Percentiles rank a stretch among this genome's conserved stretches.
Conservation (phyloP, 2,888 invertebrate genomes). For the Pandemis corylana region DNA sequence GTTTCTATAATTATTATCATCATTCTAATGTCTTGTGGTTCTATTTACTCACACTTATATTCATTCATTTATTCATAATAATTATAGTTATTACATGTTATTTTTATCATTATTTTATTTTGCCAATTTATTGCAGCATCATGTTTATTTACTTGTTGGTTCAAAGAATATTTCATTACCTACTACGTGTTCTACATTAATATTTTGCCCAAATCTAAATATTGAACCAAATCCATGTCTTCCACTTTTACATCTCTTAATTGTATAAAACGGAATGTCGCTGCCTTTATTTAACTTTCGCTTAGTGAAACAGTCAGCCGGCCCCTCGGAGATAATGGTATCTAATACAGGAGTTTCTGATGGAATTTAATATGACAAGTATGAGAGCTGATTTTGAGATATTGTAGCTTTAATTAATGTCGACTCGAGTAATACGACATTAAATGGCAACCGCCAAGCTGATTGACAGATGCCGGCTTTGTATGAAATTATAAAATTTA, state of each 20-base stretch:
- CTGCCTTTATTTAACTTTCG: not conserved
- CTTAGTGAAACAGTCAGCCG: not conserved
- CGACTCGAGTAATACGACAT: conserved; percentile 2
- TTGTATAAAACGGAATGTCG: not conserved
- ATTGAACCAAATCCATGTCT: not conserved
- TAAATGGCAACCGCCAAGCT: conserved; percentile 17
- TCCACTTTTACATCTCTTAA: not conserved
- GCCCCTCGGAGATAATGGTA: conserved; percentile 34
- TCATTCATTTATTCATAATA: too few relatives aligned
- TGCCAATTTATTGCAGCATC: too few relatives aligned
- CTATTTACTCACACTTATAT: too few relatives aligned
- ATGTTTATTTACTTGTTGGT: too few relatives aligned
- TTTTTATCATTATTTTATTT: too few relatives aligned
- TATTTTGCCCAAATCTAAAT: not conserved
- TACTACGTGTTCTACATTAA: too few relatives aligned
- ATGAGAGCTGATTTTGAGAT: conserved; percentile 34
- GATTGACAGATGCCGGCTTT: conserved; percentile 6
- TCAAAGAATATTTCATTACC: too few relatives aligned
- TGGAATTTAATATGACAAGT: conserved; percentile 39
- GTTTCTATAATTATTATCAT: too few relatives aligned
- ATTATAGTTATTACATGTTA: too few relatives aligned
- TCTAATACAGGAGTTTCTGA: conserved; percentile 35
- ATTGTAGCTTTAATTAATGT: conserved; percentile 28
- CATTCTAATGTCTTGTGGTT: too few relatives aligned
- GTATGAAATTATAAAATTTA: not conserved